Conservation (phyloP, 2,113 vertebrate genomes). For the Lipophrys pholis region DNA sequence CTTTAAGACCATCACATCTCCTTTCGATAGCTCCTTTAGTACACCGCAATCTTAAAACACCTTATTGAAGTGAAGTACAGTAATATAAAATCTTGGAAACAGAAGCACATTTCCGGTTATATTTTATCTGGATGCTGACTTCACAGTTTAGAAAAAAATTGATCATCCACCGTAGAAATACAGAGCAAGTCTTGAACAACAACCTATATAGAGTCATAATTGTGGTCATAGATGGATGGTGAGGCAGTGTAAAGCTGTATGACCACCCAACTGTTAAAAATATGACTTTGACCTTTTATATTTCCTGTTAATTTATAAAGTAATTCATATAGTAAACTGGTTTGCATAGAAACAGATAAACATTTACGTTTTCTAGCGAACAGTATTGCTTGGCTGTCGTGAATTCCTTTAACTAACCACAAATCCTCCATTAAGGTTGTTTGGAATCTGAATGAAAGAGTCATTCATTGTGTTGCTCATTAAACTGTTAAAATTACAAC, state of each 20-base stretch:
- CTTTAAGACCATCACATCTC: constrained; percentile 7
- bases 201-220: too few species aligned
- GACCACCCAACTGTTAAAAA: too few species aligned
- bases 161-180: too few species aligned
- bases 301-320: too few species aligned
- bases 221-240: too few species aligned
- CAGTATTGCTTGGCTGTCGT: constrained; percentile 16
- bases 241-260: too few species aligned
- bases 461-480: constrained; percentile 55
- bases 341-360: too few species aligned
- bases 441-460: constrained; percentile 43
- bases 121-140: background rate
- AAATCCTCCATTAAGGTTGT: constrained; percentile 35
- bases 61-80: background rate
- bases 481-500: constrained; percentile 63
- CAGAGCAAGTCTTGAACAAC: too few species aligned
- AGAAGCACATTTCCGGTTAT: background rate
- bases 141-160: background rate
- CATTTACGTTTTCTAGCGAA: background rate
- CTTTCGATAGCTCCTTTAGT: constrained; percentile 4
- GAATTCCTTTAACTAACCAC: constrained; percentile 31
- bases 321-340: too few species aligned
- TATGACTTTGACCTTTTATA: too few species aligned
- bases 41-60: background rate
- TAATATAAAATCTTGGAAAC: background rate